Base-by-base conservation (phyloP, 2,113 vertebrate species). In the Tachysurus fulvidraco region DNA sequence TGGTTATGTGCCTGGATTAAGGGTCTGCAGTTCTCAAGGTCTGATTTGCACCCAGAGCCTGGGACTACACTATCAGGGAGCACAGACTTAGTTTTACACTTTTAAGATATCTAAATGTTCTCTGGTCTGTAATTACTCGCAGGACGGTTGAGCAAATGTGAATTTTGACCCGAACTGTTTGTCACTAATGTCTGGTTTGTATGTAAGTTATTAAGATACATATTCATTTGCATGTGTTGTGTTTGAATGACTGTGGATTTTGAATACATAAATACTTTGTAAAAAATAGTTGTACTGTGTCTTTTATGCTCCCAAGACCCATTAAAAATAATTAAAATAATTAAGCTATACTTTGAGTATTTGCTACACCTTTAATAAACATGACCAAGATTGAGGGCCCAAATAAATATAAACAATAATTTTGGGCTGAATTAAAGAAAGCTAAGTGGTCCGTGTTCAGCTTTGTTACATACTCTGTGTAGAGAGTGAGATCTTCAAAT, bases 171-270 rank as follows among this genome's bases (percentile, higher is more conserved):
- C 16, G 11, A 19, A 30, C 19, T 74, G 54, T 78, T 52, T 86
- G 73, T 57, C 1, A 52, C 25, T 60, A 52, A 67, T 25, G n/a
- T 77, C 36, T 76, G 60, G 67, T 67, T 85, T 86, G 71, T 84
- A 71, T 10, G 14, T 85, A 89, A 89, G 41, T 89, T 88, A 86
- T 83, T 87, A 83, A 77, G 30, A 28, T 21, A 50, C 41, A 83
- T 21, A 7, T 60, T 52, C 23, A 3, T 28, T 52, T 79, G 62
- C 73, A 86, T 81, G 79, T 71, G 36, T 83, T 55, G 59, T 62
- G 25, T 88, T 82, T 67, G 71, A 74, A 55, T 41, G 80, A 23
- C 55, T 88, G 64, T 69, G 67, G 14, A 62, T 16, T 36, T 17
- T 77, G 36, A 52, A 76, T 79, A 85, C 76, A 86, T 90, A 88